phyloP scores from a whole-genome alignment of 2,113 vertebrate genomes.

The Gadus chalcogrammus region DNA sequence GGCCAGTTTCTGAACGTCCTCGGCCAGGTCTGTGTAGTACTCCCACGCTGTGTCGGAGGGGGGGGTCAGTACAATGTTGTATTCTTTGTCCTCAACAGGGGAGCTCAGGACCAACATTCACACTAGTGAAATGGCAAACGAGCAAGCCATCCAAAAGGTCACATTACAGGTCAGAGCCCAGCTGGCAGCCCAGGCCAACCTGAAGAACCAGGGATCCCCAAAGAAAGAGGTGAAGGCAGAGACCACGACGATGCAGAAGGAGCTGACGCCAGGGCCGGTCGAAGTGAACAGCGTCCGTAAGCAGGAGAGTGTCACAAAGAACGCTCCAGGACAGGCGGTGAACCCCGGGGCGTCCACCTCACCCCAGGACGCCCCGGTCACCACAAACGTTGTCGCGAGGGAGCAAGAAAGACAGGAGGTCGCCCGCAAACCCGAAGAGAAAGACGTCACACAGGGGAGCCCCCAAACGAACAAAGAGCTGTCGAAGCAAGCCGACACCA shows the following conservation, averaged over 20 bases:
- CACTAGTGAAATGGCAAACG: constrained; percentile 41
- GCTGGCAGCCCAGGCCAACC: constrained; percentile 16
- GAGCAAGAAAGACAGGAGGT: constrained; percentile 22
- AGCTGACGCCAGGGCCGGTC: not conserved
- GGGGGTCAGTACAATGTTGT: constrained; percentile 31
- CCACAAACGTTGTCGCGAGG: constrained; percentile 13
- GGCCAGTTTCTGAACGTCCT: constrained; percentile 48
- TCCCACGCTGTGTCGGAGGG: constrained; percentile 7
- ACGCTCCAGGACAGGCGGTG: constrained; percentile 30
- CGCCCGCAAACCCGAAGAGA: constrained; percentile 33
- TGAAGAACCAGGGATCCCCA: constrained; percentile 20
- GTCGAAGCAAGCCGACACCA: constrained; percentile 27
- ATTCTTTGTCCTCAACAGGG: constrained; percentile 57
- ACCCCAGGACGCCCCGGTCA: not conserved
- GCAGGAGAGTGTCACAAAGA: constrained; percentile 19
- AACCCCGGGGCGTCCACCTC: too few relatives aligned
- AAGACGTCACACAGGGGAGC: constrained; percentile 28
- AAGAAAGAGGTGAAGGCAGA: constrained; percentile 42
- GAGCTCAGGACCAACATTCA: constrained; percentile 41
- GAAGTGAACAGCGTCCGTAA: constrained; percentile 27
- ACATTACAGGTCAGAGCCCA: constrained; percentile 50
- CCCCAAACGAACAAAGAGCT: constrained; percentile 34
- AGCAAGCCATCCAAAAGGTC: constrained; percentile 42
- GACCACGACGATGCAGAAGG: constrained; percentile 35
- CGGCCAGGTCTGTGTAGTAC: constrained; percentile 21